Percentiles rank a stretch among this genome's conserved stretches.
Conservation (phyloP, 1,140 invertebrate genomes). For the Mizuhopecten yessoensis region DNA sequence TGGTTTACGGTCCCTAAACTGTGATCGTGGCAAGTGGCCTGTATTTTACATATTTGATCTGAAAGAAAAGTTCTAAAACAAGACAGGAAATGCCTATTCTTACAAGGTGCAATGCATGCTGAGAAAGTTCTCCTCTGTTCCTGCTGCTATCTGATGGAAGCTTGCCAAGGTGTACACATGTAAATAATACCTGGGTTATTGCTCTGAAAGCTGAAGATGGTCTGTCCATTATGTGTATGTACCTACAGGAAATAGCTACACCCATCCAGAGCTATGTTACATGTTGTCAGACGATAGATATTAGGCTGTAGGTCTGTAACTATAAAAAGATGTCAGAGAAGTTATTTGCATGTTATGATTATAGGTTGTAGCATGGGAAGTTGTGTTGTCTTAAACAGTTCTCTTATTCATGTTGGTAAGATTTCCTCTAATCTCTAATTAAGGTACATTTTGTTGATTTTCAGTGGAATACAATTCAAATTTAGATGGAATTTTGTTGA, state of each 20-base stretch:
- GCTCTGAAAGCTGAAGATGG: background rate
- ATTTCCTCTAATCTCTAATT: no score
- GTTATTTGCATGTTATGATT: no score
- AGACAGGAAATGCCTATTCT: background rate
- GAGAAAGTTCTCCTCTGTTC: background rate
- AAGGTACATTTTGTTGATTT: no score
- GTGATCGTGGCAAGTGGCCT: no score
- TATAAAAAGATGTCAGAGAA: background rate
- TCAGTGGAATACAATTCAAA: no score
- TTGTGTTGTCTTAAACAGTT: no score
- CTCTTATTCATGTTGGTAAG: no score
- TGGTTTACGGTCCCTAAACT: no score
- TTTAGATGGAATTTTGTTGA: no score
- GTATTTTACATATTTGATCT: no score
- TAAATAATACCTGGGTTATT: background rate
- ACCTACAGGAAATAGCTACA: conserved; percentile 22
- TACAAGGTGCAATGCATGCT: conserved; percentile 13
- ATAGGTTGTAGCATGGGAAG: no score
- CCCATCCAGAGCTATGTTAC: background rate
- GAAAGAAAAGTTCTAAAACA: no score
- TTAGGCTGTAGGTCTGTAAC: background rate
- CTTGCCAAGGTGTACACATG: conserved; percentile 25
- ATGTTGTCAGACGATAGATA: background rate
- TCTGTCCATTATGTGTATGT: background rate
- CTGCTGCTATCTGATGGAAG: background rate